These are phyloP conservation scores for Leptinotarsa juncta DNA, from an alignment of 2,888 invertebrate genomes.

Conservation along the genomic window DNA sequence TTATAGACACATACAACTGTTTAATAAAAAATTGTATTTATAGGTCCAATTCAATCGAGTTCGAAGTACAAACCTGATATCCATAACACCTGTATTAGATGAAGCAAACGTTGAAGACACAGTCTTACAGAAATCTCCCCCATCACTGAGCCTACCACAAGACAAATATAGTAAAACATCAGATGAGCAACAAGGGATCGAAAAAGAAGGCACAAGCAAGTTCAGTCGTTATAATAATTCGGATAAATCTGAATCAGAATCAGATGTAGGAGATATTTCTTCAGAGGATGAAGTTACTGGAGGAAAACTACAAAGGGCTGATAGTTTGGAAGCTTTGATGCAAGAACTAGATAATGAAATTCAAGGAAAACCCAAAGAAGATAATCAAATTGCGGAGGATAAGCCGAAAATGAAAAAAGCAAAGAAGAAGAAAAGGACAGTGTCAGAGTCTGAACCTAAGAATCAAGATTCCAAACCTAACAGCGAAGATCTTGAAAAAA, in stretches of 20 bases:
- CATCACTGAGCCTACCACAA: slow-evolving; percentile 59
- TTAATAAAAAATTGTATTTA: slow-evolving; percentile 24
- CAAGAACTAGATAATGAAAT: slow-evolving; percentile 69
- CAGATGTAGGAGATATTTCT: slow-evolving; percentile 59
- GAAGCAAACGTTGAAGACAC: slow-evolving; percentile 41
- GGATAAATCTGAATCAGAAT: slow-evolving; percentile 65
- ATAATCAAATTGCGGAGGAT: slow-evolving; percentile 32
- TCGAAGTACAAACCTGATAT: slow-evolving; percentile 67
- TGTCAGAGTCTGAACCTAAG: slow-evolving; percentile 25
- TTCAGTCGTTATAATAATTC: slow-evolving; percentile 68
- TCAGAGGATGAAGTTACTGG: slow-evolving; percentile 54
- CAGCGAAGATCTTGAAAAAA: slow-evolving; percentile 26
- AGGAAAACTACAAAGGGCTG: slow-evolving; percentile 64
- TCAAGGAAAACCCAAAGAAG: slow-evolving; percentile 53
- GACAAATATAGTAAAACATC: slow-evolving; percentile 56
- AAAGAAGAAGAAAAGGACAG: slow-evolving; percentile 45
- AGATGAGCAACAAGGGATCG: slow-evolving; percentile 40
- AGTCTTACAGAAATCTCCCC: slow-evolving; percentile 27
- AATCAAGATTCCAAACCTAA: slow-evolving; percentile 36
- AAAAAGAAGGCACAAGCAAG: slow-evolving; percentile 60
- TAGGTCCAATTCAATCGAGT: slow-evolving; percentile 58
- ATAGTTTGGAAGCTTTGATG: slow-evolving; percentile 69
- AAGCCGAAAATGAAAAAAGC: slow-evolving; percentile 47
- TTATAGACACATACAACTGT: too few species aligned
- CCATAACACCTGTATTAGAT: slow-evolving; percentile 65